A percentile compares a stretch with the other conserved stretches of the same genome.
Evolutionary conservation across 2,888 invertebrate genomes (phyloP).

Genomic region (Frankliniella fusca): DNA sequence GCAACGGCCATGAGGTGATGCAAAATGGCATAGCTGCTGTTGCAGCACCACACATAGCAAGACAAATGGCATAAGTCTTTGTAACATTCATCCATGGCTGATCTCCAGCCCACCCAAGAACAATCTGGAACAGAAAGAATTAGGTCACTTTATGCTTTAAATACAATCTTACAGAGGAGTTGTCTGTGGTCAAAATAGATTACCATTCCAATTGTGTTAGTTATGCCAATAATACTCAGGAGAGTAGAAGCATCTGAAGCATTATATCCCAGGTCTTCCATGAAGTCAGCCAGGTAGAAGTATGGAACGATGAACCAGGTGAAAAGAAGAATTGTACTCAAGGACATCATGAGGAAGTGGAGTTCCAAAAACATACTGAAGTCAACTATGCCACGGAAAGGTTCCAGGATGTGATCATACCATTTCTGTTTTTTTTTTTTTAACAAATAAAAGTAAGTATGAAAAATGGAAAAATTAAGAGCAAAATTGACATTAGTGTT

Average conservation of each 20-base stretch:
- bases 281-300: constrained; percentile 85
- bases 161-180: not conserved
- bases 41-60: constrained; percentile 57
- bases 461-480: no score
- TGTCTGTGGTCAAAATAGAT: constrained; percentile 35
- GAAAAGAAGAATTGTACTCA: constrained; percentile 84
- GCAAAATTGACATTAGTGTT: constrained; percentile 10
- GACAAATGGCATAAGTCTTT: constrained; percentile 74
- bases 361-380: constrained; percentile 71
- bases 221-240: constrained; percentile 80
- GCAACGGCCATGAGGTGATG: constrained; percentile 39
- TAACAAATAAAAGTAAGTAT: constrained; percentile 30
- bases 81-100: constrained; percentile 76
- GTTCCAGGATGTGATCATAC: constrained; percentile 62
- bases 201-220: constrained; percentile 87
- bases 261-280: constrained; percentile 64
- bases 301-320: constrained; percentile 94
- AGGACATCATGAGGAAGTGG: constrained; percentile 73
- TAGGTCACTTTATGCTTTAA: not conserved
- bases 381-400: constrained; percentile 70
- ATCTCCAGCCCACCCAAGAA: constrained; percentile 86
- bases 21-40: constrained; percentile 57
- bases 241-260: constrained; percentile 73
- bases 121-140: constrained; percentile 53
- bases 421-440: constrained; percentile 61